Evolutionary conservation across 2,113 vertebrate genomes (phyloP).

Genomic region (Rissa tridactyla): DNA sequence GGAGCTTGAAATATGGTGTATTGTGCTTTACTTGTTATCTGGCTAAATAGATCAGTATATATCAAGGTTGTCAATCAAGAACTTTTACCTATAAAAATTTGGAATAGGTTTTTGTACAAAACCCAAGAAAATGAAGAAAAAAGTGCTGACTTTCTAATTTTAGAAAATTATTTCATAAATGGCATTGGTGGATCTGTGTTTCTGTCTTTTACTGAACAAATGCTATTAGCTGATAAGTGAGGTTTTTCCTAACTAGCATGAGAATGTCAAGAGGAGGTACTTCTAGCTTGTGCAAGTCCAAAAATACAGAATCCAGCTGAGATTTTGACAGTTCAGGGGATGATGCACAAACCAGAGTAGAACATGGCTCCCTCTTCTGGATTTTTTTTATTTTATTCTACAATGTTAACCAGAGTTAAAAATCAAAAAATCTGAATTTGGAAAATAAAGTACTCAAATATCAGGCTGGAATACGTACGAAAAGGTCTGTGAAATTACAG

Average conservation of each 20-base stretch:
- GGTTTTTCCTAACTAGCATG: background rate
- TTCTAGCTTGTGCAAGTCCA: background rate
- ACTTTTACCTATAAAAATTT: background rate
- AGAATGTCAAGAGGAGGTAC: background rate
- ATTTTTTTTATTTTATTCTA: background rate
- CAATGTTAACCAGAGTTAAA: background rate
- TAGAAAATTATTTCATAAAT: background rate
- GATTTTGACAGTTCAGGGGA: background rate
- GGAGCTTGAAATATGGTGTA: background rate
- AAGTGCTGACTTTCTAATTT: background rate
- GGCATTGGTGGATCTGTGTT: background rate
- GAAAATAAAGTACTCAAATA: background rate
- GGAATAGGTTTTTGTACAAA: background rate
- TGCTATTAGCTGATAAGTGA: background rate
- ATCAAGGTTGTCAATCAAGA: background rate
- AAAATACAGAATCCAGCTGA: background rate
- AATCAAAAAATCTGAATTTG: background rate
- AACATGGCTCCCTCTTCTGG: conserved; percentile 15
- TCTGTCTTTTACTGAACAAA: background rate
- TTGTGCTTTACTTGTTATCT: background rate
- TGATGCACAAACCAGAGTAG: background rate
- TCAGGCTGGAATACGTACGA: background rate
- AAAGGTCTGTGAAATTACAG: background rate
- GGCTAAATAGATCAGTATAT: background rate
- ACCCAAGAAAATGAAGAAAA: background rate